A percentile compares a stretch with the other conserved stretches of the same genome.
phyloP scores from a whole-genome alignment of 2,113 vertebrate genomes.

The Motacilla alba region DNA sequence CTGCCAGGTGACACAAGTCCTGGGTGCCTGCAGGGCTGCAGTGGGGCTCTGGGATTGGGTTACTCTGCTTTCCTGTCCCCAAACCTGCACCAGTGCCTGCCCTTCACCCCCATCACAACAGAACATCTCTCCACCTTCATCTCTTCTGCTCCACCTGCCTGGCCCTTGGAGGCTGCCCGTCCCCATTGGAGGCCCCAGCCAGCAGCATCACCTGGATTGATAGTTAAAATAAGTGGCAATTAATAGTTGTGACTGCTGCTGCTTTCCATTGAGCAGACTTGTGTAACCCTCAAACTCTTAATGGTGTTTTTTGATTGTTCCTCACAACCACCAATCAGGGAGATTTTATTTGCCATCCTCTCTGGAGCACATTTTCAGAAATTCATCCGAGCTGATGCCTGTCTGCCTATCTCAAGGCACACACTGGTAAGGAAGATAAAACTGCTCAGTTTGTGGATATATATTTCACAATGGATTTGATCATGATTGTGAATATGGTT shows the following conservation, averaged over 20 bases:
- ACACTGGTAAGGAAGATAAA: neutral
- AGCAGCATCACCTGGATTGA: neutral
- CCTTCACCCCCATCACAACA: neutral
- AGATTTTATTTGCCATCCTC: neutral
- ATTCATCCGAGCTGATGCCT: neutral
- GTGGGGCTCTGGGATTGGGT: neutral
- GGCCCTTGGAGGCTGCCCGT: neutral
- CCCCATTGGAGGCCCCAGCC: neutral
- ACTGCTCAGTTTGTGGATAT: neutral
- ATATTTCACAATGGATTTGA: neutral
- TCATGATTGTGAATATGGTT: neutral
- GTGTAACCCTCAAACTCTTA: neutral
- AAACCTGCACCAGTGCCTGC: neutral
- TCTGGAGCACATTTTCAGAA: neutral
- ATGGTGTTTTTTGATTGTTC: neutral
- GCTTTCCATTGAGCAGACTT: neutral
- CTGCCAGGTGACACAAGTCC: neutral
- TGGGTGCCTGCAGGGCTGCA: neutral
- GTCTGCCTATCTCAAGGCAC: conserved; percentile 5
- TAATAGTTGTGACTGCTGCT: neutral
- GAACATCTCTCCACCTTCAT: neutral
- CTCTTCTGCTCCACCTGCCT: neutral
- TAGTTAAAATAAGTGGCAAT: neutral
- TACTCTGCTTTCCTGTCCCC: neutral
- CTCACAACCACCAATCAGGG: neutral